phyloP scores from a whole-genome alignment of 1,140 invertebrate species.

The Chelonus insularis region DNA sequence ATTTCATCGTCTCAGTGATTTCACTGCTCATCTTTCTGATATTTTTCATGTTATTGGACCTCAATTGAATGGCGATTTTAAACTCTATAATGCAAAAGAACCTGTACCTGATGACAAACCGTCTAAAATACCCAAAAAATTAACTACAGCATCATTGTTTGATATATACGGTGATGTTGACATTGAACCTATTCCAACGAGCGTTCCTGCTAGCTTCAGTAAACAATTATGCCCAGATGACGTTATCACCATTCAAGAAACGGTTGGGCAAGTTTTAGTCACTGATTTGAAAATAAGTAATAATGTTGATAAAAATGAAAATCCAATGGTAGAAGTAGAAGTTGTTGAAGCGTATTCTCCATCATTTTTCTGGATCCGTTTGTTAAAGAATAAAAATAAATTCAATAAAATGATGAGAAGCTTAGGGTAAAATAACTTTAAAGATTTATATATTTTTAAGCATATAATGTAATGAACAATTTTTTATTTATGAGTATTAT shows the following conservation, averaged over 20 bases:
- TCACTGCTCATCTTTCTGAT: constrained; percentile 42
- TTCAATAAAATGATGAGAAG: constrained; percentile 43
- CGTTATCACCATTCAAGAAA: constrained; percentile 41
- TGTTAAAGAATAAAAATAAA: constrained; percentile 29
- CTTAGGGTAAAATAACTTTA: constrained; percentile 37
- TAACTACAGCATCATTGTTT: too few relatives aligned
- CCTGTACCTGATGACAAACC: constrained; percentile 5
- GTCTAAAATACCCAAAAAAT: constrained; percentile 19
- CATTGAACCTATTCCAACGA: constrained; percentile 33
- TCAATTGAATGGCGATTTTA: constrained; percentile 37
- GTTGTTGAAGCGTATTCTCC: constrained; percentile 49
- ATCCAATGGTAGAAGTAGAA: constrained; percentile 28
- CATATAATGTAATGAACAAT: too few relatives aligned
- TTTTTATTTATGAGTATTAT: too few relatives aligned
- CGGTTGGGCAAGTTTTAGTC: constrained; percentile 40
- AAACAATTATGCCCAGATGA: constrained; percentile 36
- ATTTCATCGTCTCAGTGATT: constrained; percentile 45
- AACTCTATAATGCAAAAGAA: constrained; percentile 39
- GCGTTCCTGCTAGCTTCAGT: constrained; percentile 29
- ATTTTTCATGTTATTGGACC: constrained; percentile 43
- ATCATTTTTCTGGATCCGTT: constrained; percentile 52
- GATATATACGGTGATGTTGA: constrained; percentile 31
- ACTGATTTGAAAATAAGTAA: constrained; percentile 1
- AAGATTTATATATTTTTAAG: too few relatives aligned
- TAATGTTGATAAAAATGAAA: constrained; percentile 16